Conservation (phyloP, 64 coral and sea anemone species). For the Montipora capricornis region DNA sequence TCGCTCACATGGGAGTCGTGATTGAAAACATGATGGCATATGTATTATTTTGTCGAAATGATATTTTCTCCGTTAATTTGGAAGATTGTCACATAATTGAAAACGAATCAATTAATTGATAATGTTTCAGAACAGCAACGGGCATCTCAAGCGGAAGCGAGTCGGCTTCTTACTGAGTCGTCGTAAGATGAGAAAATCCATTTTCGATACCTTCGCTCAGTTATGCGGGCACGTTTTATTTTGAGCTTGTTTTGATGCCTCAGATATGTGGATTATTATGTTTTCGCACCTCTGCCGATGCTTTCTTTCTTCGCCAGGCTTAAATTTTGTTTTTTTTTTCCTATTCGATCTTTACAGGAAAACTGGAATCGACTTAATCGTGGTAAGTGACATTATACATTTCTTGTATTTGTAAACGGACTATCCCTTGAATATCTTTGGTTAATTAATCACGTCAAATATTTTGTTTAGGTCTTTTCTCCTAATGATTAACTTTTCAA, state of each 20-base stretch:
- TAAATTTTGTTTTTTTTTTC: background rate
- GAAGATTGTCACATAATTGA: conserved; percentile 59
- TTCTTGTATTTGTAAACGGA: background rate
- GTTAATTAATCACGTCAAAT: background rate
- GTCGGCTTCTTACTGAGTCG: conserved; percentile 86
- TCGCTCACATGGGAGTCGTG: background rate
- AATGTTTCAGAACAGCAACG: conserved; percentile 67
- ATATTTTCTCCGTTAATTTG: conserved; percentile 49
- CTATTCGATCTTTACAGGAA: conserved; percentile 61
- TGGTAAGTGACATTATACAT: conserved; percentile 59
- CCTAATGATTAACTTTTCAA: background rate
- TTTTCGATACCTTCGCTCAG: conserved; percentile 82
- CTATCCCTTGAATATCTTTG: background rate
- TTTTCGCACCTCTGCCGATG: background rate
- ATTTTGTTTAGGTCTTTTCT: background rate
- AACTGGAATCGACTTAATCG: conserved; percentile 85
- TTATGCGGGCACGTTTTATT: conserved; percentile 74
- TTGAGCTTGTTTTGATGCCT: conserved; percentile 16
- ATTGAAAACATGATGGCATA: background rate
- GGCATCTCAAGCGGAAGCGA: conserved; percentile 64
- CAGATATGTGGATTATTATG: background rate
- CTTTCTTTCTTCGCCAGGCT: background rate
- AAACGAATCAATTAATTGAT: conserved; percentile 22
- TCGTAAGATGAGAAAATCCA: conserved; percentile 88
- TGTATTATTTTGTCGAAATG: background rate